Evolutionary conservation across 1,140 invertebrate genomes (phyloP).

Genomic region (Phymastichus coffea): DNA sequence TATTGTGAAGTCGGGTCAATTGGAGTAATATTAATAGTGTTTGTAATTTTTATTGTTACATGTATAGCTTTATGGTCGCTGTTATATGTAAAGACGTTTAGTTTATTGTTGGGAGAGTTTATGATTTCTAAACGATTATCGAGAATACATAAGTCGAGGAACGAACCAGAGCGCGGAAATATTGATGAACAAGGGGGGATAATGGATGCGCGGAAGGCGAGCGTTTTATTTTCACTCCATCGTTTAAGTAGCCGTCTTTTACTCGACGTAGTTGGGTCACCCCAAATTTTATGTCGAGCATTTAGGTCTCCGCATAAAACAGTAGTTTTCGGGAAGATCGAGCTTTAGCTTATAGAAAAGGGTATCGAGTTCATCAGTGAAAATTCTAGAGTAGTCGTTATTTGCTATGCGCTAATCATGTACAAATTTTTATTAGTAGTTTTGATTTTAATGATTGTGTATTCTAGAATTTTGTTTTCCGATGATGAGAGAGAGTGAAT

Average conservation of each 20-base stretch:
- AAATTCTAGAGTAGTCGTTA: background rate
- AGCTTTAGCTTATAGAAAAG: background rate
- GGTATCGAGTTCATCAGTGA: background rate
- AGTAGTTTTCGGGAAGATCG: background rate
- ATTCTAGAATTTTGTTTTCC: background rate
- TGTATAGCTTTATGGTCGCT: background rate
- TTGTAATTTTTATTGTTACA: background rate
- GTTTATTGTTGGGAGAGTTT: background rate
- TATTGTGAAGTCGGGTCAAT: background rate
- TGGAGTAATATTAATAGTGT: background rate
- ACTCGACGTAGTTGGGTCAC: background rate
- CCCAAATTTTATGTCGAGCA: background rate
- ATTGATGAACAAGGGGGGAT: too few species aligned
- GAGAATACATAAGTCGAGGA: background rate
- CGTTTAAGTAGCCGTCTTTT: too few species aligned
- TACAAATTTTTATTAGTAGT: background rate
- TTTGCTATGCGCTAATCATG: background rate
- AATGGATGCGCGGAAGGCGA: too few species aligned
- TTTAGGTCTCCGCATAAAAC: background rate
- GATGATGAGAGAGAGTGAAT: background rate
- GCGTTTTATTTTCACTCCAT: too few species aligned
- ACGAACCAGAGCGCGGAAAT: conserved; percentile 6
- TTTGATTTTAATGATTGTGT: background rate
- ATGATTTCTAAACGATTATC: background rate
- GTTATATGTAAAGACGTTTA: background rate